Percentiles rank a stretch among this genome's conserved stretches.
Evolutionary conservation across 1,140 invertebrate genomes (phyloP).

Genomic region (Chironomus striatipennis): DNA sequence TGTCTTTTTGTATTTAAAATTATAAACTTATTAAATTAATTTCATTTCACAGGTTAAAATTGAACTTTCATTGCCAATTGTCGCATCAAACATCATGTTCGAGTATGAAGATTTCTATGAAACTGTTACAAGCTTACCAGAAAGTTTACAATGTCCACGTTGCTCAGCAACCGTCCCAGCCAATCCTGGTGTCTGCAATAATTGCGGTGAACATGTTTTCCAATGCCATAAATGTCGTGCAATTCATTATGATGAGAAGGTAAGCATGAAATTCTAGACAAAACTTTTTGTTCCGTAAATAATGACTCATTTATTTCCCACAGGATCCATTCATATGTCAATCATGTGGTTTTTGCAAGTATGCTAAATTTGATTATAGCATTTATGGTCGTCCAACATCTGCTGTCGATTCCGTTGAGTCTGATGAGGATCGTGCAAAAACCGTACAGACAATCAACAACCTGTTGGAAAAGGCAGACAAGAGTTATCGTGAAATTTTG

Average conservation of each 20-base stretch:
- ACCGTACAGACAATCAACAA: slow-evolving; percentile 84
- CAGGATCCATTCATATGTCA: slow-evolving; percentile 94
- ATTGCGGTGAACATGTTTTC: slow-evolving; percentile 98
- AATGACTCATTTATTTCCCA: no score
- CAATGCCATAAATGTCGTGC: slow-evolving; percentile 97
- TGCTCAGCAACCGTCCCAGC: slow-evolving; percentile 94
- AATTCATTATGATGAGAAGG: slow-evolving; percentile 97
- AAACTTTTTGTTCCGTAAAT: no score
- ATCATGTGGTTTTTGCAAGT: slow-evolving; percentile 98
- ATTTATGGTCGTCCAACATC: slow-evolving; percentile 83
- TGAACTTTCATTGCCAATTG: slow-evolving; percentile 91
- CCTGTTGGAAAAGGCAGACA: slow-evolving; percentile 87
- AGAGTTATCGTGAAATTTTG: slow-evolving; percentile 84
- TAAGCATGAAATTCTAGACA: no score
- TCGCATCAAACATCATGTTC: slow-evolving; percentile 98
- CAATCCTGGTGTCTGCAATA: slow-evolving; percentile 93
- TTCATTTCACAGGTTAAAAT: slow-evolving; percentile 56
- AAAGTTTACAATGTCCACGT: slow-evolving; percentile 90
- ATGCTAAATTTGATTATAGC: slow-evolving; percentile 97
- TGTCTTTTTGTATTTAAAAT: background rate
- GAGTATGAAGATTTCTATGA: slow-evolving; percentile 98
- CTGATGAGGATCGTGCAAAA: slow-evolving; percentile 92
- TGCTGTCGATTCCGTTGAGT: slow-evolving; percentile 94
- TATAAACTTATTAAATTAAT: background rate
- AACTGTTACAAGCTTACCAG: slow-evolving; percentile 67